Conservation (phyloP, 2,113 vertebrate genomes). For the Mirounga angustirostris region DNA sequence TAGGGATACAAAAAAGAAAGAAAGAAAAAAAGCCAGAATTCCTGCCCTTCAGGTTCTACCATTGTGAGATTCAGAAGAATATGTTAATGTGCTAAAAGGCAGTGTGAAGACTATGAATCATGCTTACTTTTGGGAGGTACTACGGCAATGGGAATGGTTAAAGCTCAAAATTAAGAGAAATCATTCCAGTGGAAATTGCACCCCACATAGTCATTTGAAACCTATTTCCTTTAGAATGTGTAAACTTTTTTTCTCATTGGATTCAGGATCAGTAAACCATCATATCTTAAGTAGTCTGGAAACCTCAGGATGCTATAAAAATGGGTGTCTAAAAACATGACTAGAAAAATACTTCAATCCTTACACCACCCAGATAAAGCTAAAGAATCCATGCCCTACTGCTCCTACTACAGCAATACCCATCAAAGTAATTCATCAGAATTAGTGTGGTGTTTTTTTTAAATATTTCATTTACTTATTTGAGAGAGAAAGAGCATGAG, state of each 20-base stretch:
- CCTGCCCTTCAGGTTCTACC: not conserved
- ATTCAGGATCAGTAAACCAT: not conserved
- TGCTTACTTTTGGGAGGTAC: not conserved
- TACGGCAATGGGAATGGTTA: not conserved
- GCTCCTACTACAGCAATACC: not conserved
- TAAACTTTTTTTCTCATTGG: not conserved
- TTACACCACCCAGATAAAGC: not conserved
- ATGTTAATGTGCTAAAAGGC: not conserved
- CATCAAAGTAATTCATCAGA: not conserved
- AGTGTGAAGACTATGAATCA: not conserved
- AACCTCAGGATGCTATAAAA: not conserved
- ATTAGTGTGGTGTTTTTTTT: not conserved
- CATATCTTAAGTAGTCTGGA: not conserved
- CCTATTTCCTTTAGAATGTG: not conserved
- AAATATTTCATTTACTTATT: not conserved
- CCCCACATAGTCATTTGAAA: not conserved
- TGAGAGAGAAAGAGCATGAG: not conserved
- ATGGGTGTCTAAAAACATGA: not conserved
- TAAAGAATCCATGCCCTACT: not conserved
- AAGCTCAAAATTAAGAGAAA: not conserved
- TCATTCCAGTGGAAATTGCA: not conserved
- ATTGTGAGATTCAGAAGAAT: not conserved
- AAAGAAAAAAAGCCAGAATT: not conserved
- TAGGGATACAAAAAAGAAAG: not conserved
- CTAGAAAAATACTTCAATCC: slow-evolving; percentile 44